These are phyloP conservation scores for Pseudorhombus dupliciocellatus DNA, from an alignment of 2,113 vertebrate genomes.

Conservation along the genomic window DNA sequence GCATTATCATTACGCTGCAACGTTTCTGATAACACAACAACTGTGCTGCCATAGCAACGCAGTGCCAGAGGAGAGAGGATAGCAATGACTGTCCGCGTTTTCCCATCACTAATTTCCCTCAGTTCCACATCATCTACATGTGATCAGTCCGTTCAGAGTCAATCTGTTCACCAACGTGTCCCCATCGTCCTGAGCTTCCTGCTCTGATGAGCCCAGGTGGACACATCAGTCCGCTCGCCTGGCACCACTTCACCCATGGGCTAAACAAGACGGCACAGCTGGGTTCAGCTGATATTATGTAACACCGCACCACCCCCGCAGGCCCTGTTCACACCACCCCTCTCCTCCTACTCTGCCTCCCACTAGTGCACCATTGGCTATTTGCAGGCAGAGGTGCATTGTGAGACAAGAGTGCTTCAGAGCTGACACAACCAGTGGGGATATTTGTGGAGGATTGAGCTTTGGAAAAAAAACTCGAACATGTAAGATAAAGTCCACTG, in stretches of 20 bases:
- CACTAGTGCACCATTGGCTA: constrained; percentile 63
- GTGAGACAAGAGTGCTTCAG: constrained; percentile 54
- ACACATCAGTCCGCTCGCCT: constrained; percentile 51
- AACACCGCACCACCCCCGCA: constrained; percentile 71
- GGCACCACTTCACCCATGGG: constrained; percentile 59
- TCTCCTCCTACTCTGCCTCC: constrained; percentile 68
- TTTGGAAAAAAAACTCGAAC: neutral
- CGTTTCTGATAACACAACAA: constrained; percentile 65
- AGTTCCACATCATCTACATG: neutral
- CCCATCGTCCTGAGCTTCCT: constrained; percentile 4
- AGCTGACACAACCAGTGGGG: constrained; percentile 29
- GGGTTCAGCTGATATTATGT: constrained; percentile 68
- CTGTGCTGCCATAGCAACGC: constrained; percentile 69
- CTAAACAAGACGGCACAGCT: constrained; percentile 69
- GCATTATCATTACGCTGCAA: constrained; percentile 67
- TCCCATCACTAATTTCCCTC: constrained; percentile 6
- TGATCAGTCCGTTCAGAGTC: constrained; percentile 29
- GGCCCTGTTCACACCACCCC: constrained; percentile 66
- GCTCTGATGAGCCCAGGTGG: constrained; percentile 61
- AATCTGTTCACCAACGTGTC: constrained; percentile 29
- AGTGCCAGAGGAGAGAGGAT: constrained; percentile 25
- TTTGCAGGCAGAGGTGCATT: constrained; percentile 61
- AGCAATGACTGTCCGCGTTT: constrained; percentile 18
- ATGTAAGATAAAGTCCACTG: neutral
- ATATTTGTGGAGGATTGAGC: constrained; percentile 37